Percentiles rank a stretch among this genome's conserved stretches.
phyloP scores from a whole-genome alignment of 1,140 invertebrate species.

The Caenorhabditis latens region DNA sequence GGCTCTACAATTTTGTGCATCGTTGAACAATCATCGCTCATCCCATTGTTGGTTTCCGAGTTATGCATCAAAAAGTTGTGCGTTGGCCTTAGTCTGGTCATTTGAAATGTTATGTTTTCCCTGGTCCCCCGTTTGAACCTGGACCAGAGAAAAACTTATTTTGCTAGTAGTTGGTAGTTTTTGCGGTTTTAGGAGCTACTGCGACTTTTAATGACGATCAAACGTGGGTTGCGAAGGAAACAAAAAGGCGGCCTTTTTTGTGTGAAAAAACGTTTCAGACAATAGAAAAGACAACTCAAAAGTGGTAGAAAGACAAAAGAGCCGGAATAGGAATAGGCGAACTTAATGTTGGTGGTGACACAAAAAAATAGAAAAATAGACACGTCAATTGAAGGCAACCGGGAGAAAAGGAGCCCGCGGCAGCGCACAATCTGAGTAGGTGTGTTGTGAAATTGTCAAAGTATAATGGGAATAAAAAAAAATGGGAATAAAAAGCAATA shows the following conservation, averaged over 20 bases:
- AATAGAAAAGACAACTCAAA: slow-evolving; percentile 10
- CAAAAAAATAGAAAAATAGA: slow-evolving; percentile 33
- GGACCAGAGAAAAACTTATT: not conserved
- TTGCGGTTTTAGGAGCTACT: too few relatives aligned
- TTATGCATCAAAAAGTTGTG: slow-evolving; percentile 49
- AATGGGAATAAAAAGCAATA: not conserved
- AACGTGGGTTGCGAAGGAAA: slow-evolving; percentile 17
- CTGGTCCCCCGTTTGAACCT: not conserved
- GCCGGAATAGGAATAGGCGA: slow-evolving; percentile 32
- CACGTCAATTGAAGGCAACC: slow-evolving; percentile 9
- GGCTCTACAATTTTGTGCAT: slow-evolving; percentile 45
- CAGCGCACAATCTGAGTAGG: slow-evolving; percentile 20
- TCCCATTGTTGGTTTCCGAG: slow-evolving; percentile 51
- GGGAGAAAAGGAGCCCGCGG: not conserved
- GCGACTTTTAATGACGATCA: not conserved
- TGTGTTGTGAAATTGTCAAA: slow-evolving; percentile 4
- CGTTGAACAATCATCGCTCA: slow-evolving; percentile 56
- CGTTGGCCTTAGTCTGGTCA: slow-evolving; percentile 23
- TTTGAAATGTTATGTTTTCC: slow-evolving; percentile 1
- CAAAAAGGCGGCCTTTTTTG: not conserved
- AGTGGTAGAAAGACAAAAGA: not conserved
- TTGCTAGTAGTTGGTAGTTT: too few relatives aligned
- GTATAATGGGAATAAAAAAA: not conserved
- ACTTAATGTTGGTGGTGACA: slow-evolving; percentile 53
- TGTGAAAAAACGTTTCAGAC: slow-evolving; percentile 26